Conservation (phyloP, 2,888 invertebrate genomes). For the Eupithecia vulgata region DNA sequence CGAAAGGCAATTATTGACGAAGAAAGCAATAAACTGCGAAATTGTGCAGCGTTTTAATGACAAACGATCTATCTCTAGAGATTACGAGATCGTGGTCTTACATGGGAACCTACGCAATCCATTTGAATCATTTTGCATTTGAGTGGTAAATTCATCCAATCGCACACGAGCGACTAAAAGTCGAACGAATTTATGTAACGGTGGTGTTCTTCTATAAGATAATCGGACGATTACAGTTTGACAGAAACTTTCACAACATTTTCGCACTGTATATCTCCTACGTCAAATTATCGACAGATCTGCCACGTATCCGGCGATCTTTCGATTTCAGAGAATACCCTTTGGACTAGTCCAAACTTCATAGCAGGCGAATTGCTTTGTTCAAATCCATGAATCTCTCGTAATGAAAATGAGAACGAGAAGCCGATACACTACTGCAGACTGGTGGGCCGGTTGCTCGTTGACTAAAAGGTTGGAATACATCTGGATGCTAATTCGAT, state of each 20-base stretch:
- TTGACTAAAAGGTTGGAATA: constrained; percentile 1
- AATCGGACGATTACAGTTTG: background rate
- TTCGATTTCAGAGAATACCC: background rate
- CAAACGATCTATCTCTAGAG: background rate
- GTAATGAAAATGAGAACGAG: too few relatives aligned
- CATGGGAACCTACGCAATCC: background rate
- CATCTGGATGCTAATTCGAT: constrained; percentile 42
- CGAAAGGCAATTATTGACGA: background rate
- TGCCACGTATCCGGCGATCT: background rate
- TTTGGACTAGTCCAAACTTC: background rate
- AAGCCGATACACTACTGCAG: background rate
- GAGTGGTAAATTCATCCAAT: background rate
- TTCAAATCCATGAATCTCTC: background rate
- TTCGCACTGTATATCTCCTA: too few relatives aligned
- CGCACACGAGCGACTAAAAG: background rate
- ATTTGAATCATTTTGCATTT: constrained; percentile 1
- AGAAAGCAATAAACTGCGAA: background rate
- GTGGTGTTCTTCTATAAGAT: background rate
- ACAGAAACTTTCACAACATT: background rate
- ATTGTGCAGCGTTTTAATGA: background rate
- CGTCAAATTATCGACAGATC: too few relatives aligned
- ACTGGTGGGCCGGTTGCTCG: background rate
- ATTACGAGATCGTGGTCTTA: background rate
- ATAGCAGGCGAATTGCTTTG: too few relatives aligned
- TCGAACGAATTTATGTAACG: background rate